Percentiles rank a stretch among this genome's conserved stretches.
Conservation (phyloP, 2,888 invertebrate genomes). For the Prostheceraeus crozeri region DNA sequence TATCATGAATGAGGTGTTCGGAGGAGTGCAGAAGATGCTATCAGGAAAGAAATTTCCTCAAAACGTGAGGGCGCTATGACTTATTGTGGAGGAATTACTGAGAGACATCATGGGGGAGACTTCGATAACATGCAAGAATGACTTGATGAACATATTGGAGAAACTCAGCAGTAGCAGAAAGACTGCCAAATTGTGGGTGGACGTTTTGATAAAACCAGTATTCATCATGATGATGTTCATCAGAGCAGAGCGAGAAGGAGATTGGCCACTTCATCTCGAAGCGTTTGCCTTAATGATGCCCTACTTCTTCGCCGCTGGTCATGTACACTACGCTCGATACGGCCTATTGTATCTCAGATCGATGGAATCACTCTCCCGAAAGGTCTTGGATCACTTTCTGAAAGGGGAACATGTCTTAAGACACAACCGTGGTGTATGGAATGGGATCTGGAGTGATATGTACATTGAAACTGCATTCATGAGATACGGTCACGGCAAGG, state of each 20-base stretch:
- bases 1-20: slow-evolving; percentile 41
- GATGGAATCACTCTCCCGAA: slow-evolving; percentile 39
- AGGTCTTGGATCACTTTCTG: slow-evolving; percentile 38
- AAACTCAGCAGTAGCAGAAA: slow-evolving; percentile 18
- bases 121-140: slow-evolving; percentile 37
- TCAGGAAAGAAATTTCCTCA: slow-evolving; percentile 43
- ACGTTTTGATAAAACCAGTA: slow-evolving; percentile 41
- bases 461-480: slow-evolving; percentile 44
- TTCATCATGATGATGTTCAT: slow-evolving; percentile 42
- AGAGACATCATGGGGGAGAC: slow-evolving; percentile 26
- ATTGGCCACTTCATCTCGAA: slow-evolving; percentile 41
- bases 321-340: slow-evolving; percentile 42
- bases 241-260: slow-evolving; percentile 41
- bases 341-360: slow-evolving; percentile 42
- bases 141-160: slow-evolving; percentile 41
- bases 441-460: slow-evolving; percentile 44
- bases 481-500: slow-evolving; percentile 42
- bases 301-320: slow-evolving; percentile 43
- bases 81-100: slow-evolving; percentile 41
- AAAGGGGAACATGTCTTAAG: slow-evolving; percentile 43
- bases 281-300: slow-evolving; percentile 41
- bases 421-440: slow-evolving; percentile 42
- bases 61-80: slow-evolving; percentile 40
- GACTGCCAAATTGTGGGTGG: slow-evolving; percentile 40
- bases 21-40: slow-evolving; percentile 42